Evolutionary conservation across 2,888 invertebrate genomes (phyloP).

Genomic region (Apeira syringaria): DNA sequence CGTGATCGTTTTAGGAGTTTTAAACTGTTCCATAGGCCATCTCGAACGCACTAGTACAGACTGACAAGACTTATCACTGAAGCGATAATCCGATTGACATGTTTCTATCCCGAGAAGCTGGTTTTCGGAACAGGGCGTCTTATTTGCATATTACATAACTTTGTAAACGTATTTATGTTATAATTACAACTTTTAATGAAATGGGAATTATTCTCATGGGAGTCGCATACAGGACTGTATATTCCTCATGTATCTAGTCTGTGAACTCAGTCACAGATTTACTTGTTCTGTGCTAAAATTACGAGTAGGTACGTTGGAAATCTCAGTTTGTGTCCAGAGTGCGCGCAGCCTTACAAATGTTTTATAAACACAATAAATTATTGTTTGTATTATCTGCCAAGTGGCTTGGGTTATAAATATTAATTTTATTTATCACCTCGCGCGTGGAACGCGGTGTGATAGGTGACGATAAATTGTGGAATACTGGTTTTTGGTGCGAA

Average conservation of each 20-base stretch:
- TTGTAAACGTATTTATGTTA: conserved; percentile 8
- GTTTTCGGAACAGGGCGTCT: conserved; percentile 5
- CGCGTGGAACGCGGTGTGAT: conserved; percentile 12
- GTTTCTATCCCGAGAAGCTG: conserved; percentile 3
- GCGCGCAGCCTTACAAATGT: conserved; percentile 31
- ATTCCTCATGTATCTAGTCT: too few species aligned
- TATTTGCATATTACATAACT: conserved; percentile 19
- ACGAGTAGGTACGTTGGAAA: conserved; percentile 42
- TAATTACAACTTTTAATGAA: conserved; percentile 18
- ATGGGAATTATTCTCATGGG: conserved; percentile 52
- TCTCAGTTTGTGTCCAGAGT: conserved; percentile 45
- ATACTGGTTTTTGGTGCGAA: too few species aligned
- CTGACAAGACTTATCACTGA: neutral
- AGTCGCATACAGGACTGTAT: conserved; percentile 25
- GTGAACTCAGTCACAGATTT: too few species aligned
- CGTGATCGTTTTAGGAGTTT: too few species aligned
- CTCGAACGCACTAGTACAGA: too few species aligned
- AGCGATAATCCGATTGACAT: conserved; percentile 2
- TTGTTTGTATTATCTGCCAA: conserved; percentile 25
- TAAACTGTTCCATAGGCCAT: too few species aligned
- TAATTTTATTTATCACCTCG: conserved; percentile 20
- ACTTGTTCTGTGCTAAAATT: too few species aligned
- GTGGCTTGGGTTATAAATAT: conserved; percentile 24
- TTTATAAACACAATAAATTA: conserved; percentile 29
- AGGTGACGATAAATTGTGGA: conserved; percentile 12